Percentiles rank a stretch among this genome's conserved stretches.
Evolutionary conservation across 2,113 vertebrate genomes (phyloP).

Genomic region (Genyomyrus donnyi): DNA sequence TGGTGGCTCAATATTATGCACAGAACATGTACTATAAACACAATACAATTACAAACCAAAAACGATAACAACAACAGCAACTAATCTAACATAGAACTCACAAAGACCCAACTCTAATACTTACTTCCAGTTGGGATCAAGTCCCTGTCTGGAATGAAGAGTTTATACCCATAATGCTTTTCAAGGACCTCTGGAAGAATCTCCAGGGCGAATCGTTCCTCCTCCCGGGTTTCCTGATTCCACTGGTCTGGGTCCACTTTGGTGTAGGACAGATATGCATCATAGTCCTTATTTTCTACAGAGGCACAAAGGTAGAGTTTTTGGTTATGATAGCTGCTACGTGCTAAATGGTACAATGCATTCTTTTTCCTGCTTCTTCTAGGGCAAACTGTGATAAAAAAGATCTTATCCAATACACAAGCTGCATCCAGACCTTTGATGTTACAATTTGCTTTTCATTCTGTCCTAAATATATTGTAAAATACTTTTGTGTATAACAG

Average conservation of each 20-base stretch:
- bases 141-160: conserved; percentile 98
- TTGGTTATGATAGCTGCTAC: not conserved
- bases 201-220: conserved; percentile 96
- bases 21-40: not conserved
- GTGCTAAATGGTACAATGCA: not conserved
- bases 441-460: not conserved
- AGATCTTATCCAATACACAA: not conserved
- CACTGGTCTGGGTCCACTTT: conserved; percentile 98
- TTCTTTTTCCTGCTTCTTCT: not conserved
- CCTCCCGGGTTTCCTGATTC: conserved; percentile 92
- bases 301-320: conserved; percentile 7
- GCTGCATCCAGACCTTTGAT: not conserved
- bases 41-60: not conserved
- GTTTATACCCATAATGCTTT: conserved; percentile 97
- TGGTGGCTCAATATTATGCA: not conserved
- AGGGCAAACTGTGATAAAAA: not conserved
- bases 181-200: conserved; percentile 95
- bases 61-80: not conserved
- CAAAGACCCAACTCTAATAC: conserved; percentile 40
- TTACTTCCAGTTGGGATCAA: conserved; percentile 99
- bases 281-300: conserved; percentile 95
- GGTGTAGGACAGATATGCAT: conserved; percentile 94
- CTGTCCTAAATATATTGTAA: not conserved
- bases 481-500: not conserved
- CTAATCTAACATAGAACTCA: not conserved